These are phyloP conservation scores for Mesoligia furuncula DNA, from an alignment of 2,888 invertebrate genomes.

Conservation along the genomic window DNA sequence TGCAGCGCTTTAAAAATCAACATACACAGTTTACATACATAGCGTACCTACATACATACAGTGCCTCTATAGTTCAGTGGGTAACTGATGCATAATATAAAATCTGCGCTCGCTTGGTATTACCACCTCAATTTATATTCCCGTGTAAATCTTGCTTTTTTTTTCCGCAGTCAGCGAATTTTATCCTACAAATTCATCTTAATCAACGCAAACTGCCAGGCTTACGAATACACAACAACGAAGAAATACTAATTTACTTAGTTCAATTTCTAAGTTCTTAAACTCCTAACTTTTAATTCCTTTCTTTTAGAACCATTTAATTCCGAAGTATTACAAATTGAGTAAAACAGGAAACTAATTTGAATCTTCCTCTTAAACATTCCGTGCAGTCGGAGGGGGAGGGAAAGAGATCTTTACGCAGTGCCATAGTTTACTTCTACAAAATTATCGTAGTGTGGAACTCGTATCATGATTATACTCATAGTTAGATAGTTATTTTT, in stretches of 20 bases:
- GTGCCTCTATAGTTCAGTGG: constrained; percentile 39
- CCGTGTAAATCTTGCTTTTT: constrained; percentile 63
- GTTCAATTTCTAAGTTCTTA: constrained; percentile 53
- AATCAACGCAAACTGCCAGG: constrained; percentile 57
- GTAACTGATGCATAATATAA: constrained; percentile 63
- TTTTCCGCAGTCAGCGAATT: constrained; percentile 58
- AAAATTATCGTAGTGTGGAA: not conserved
- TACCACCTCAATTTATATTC: constrained; percentile 64
- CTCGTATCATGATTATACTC: not conserved
- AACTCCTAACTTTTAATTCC: constrained; percentile 56
- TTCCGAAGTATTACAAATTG: constrained; percentile 59
- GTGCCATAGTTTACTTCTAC: constrained; percentile 6
- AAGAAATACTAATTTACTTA: constrained; percentile 57
- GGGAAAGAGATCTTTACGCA: constrained; percentile 19
- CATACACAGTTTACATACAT: constrained; percentile 36
- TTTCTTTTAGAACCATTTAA: constrained; percentile 50
- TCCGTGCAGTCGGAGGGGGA: constrained; percentile 13
- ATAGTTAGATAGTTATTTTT: not conserved
- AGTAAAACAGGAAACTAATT: constrained; percentile 56
- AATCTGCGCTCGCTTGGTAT: constrained; percentile 62
- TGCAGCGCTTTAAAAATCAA: constrained; percentile 61
- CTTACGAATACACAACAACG: constrained; percentile 41
- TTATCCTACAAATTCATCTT: constrained; percentile 63
- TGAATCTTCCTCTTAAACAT: constrained; percentile 45
- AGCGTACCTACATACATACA: constrained; percentile 20